phyloP scores from a whole-genome alignment of 2,888 invertebrate species.

The Andrena bicolor region DNA sequence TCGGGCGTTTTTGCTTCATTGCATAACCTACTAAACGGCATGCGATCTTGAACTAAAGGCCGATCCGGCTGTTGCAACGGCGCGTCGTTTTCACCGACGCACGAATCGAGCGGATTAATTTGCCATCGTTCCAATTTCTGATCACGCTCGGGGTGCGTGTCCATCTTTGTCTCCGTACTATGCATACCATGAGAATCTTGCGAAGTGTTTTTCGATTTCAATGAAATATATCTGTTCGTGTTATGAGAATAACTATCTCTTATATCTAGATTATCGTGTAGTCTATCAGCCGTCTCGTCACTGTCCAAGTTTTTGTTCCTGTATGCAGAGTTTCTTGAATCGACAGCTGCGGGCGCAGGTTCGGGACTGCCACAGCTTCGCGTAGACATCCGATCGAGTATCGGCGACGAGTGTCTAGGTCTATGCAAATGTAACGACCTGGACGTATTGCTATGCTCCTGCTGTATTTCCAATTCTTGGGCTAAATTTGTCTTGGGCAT shows the following conservation, averaged over 20 bases:
- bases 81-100: constrained; percentile 65
- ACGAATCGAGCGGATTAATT: constrained; percentile 68
- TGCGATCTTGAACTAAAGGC: constrained; percentile 51
- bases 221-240: constrained; percentile 36
- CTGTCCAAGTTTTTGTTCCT: constrained; percentile 49
- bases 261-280: constrained; percentile 43
- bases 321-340: constrained; percentile 35
- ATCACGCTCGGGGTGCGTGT: constrained; percentile 39
- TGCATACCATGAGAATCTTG: constrained; percentile 51
- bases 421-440: constrained; percentile 46
- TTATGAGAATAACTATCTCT: constrained; percentile 47
- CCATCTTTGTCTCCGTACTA: constrained; percentile 35
- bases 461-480: constrained; percentile 47
- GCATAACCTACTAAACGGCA: constrained; percentile 61
- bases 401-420: constrained; percentile 40
- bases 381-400: constrained; percentile 34
- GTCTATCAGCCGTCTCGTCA: constrained; percentile 53
- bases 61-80: constrained; percentile 63
- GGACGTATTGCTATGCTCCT: constrained; percentile 42
- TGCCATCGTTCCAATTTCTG: constrained; percentile 63
- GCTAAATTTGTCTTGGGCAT: constrained; percentile 31
- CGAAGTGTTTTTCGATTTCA: constrained; percentile 40
- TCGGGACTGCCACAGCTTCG: constrained; percentile 48
- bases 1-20: constrained; percentile 57
- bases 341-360: constrained; percentile 24